A percentile compares a stretch with the other conserved stretches of the same genome.
Conservation (phyloP, 2,888 invertebrate species). For the Lithophane semibrunnea region DNA sequence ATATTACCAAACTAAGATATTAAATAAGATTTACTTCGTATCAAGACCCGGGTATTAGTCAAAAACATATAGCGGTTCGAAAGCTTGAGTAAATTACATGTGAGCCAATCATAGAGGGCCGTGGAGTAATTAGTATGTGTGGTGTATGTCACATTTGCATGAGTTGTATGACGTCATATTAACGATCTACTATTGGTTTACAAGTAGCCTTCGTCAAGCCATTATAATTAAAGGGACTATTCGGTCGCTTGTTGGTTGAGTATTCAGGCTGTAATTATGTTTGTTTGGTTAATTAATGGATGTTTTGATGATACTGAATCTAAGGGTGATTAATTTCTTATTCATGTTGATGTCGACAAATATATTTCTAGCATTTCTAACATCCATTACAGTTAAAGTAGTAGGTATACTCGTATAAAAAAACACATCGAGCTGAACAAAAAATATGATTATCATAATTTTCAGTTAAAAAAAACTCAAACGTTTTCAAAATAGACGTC, state of each 20-base stretch:
- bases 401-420: background rate
- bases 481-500: background rate
- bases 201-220: constrained; percentile 41
- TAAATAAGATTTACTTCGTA: constrained; percentile 61
- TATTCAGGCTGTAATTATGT: constrained; percentile 38
- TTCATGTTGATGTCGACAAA: constrained; percentile 23
- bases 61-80: constrained; percentile 63
- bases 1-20: constrained; percentile 43
- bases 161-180: constrained; percentile 60
- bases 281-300: constrained; percentile 34
- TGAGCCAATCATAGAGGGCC: constrained; percentile 70
- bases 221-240: constrained; percentile 51
- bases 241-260: constrained; percentile 26
- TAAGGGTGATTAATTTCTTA: constrained; percentile 19
- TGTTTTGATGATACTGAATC: constrained; percentile 26
- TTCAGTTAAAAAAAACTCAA: constrained; percentile 1
- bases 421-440: background rate
- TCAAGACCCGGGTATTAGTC: constrained; percentile 43
- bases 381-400: background rate
- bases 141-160: constrained; percentile 70
- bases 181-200: constrained; percentile 53
- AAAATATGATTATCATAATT: background rate
- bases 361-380: background rate
- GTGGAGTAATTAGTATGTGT: constrained; percentile 71
- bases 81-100: constrained; percentile 73